A percentile compares a stretch with the other conserved stretches of the same genome.
Conservation (phyloP, 2,888 invertebrate genomes). For the Phorcus lineatus region DNA sequence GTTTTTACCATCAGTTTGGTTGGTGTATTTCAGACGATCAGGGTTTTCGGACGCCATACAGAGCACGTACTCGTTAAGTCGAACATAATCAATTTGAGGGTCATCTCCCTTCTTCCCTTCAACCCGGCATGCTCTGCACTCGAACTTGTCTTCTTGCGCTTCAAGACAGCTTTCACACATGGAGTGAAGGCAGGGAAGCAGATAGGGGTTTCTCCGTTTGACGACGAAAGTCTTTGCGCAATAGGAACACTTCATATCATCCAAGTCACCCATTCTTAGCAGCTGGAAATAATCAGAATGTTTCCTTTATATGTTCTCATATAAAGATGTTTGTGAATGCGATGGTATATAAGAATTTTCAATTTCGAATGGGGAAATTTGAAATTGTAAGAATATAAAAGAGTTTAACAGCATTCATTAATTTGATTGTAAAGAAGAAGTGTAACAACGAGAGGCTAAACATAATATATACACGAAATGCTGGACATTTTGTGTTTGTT, state of each 20-base stretch:
- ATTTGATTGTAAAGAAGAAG: too few species aligned
- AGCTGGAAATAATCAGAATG: not conserved
- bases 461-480: too few species aligned
- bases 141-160: not conserved
- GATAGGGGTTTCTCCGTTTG: not conserved
- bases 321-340: too few species aligned
- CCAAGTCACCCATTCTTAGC: not conserved
- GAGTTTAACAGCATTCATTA: too few species aligned
- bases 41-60: not conserved
- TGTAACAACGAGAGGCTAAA: too few species aligned
- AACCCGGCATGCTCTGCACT: not conserved
- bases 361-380: too few species aligned
- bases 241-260: not conserved
- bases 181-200: constrained; percentile 1
- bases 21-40: not conserved
- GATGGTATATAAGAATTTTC: too few species aligned
- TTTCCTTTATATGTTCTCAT: too few species aligned
- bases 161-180: not conserved
- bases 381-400: too few species aligned
- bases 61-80: not conserved
- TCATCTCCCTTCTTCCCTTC: not conserved
- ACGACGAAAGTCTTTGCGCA: not conserved
- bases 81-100: not conserved
- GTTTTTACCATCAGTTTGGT: not conserved
- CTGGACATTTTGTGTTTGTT: too few species aligned